Conservation (phyloP, 2,797 vertebrate genomes). For the Epinephelus awoara region DNA sequence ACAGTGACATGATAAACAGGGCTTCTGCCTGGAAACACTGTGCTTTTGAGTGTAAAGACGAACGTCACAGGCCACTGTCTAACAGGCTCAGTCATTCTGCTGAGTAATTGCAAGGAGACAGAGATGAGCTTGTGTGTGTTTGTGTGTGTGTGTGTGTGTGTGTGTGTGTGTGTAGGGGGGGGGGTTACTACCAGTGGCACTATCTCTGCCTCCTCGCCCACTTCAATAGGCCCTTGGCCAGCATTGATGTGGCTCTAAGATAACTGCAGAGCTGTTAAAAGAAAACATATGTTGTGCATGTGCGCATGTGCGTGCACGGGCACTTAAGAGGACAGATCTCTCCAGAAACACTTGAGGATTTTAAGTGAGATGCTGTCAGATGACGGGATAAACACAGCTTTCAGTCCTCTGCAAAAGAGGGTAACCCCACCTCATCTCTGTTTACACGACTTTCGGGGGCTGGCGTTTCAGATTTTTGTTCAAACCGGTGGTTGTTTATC, state of each 20-base stretch:
- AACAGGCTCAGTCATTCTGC: constrained; percentile 43
- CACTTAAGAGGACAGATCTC: constrained; percentile 47
- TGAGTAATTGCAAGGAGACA: constrained; percentile 35
- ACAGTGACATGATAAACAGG: constrained; percentile 85
- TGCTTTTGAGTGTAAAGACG: constrained; percentile 25
- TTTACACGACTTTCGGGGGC: neutral
- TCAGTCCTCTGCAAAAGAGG: constrained; percentile 12
- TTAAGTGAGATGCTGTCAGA: constrained; percentile 41
- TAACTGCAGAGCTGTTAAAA: constrained; percentile 73
- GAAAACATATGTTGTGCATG: constrained; percentile 68
- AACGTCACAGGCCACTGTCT: neutral
- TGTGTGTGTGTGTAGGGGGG: neutral
- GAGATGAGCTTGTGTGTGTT: constrained; percentile 27
- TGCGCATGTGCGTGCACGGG: neutral
- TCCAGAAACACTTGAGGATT: constrained; percentile 50
- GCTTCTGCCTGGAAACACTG: constrained; percentile 19
- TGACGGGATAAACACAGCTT: constrained; percentile 55
- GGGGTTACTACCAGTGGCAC: constrained; percentile 5
- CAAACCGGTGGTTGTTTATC: constrained; percentile 14
- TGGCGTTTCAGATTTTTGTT: neutral
- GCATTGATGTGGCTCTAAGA: constrained; percentile 75
- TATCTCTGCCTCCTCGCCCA: constrained; percentile 60
- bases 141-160: neutral
- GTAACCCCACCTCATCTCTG: neutral
- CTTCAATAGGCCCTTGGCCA: constrained; percentile 60